phyloP scores from a whole-genome alignment of 2,888 invertebrate genomes.

The Boloria selene region DNA sequence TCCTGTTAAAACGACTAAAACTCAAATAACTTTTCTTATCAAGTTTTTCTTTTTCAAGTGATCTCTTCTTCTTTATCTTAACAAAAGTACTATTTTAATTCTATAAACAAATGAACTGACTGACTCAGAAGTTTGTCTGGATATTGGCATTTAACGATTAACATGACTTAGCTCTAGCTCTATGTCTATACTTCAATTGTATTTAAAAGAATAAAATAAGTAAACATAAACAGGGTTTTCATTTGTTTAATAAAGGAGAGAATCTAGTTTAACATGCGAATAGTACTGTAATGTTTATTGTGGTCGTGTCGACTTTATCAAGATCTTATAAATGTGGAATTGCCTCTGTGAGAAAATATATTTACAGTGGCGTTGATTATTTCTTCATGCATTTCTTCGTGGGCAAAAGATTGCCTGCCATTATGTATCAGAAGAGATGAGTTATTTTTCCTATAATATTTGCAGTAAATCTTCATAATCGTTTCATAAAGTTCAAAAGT shows the following conservation, averaged over 20 bases:
- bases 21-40: too few relatives aligned
- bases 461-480: not conserved
- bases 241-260: conserved; percentile 5
- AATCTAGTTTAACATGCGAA: conserved; percentile 12
- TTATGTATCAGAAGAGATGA: not conserved
- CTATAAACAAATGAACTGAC: too few relatives aligned
- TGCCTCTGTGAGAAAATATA: conserved; percentile 25
- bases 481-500: too few relatives aligned
- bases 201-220: too few relatives aligned
- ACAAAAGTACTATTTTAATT: too few relatives aligned
- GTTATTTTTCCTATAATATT: not conserved
- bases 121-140: too few relatives aligned
- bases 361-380: conserved; percentile 19
- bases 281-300: conserved; percentile 19
- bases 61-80: too few relatives aligned
- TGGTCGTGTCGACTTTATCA: conserved; percentile 16
- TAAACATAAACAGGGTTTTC: not conserved
- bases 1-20: too few relatives aligned
- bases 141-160: too few relatives aligned
- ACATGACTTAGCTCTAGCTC: too few relatives aligned
- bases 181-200: too few relatives aligned
- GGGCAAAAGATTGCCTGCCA: not conserved
- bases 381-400: conserved; percentile 10
- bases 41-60: too few relatives aligned
- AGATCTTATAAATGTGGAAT: conserved; percentile 20